Evolutionary conservation across 2,797 vertebrate genomes (phyloP).

Genomic region (Bucorvus abyssinicus): DNA sequence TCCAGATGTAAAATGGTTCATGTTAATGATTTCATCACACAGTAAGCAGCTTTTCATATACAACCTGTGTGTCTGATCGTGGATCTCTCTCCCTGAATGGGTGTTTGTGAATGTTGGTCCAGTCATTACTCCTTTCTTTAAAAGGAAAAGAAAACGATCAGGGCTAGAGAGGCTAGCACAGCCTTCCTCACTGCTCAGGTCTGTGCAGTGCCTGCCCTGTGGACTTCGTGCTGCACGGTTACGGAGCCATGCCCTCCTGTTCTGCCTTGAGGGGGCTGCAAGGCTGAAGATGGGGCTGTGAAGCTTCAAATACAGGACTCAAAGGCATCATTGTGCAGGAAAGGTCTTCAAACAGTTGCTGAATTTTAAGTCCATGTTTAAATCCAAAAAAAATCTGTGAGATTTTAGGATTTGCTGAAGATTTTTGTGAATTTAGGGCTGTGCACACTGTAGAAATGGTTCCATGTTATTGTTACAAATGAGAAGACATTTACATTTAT

Average conservation of each 20-base stretch:
- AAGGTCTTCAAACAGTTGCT: neutral
- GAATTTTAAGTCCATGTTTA: neutral
- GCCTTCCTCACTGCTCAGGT: neutral
- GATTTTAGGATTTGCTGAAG: neutral
- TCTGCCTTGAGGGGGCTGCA: neutral
- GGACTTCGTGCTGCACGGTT: neutral
- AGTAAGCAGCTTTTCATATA: neutral
- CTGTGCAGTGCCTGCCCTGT: neutral
- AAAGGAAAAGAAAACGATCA: neutral
- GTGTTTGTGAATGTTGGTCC: neutral
- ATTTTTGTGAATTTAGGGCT: neutral
- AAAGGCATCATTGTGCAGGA: neutral
- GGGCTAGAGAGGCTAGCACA: neutral
- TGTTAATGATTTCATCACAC: neutral
- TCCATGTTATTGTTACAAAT: neutral
- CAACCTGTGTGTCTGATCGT: neutral
- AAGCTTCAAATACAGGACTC: neutral
- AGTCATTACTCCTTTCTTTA: neutral
- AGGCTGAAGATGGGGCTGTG: neutral
- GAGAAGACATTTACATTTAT: neutral
- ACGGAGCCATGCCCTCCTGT: accelerated
- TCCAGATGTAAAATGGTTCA: neutral
- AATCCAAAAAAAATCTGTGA: neutral
- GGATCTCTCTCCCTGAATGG: neutral
- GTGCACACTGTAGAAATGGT: neutral